A percentile compares a stretch with the other conserved stretches of the same genome.
These are phyloP conservation scores for Aurelia aurita complex sp. Pacific DNA, from an alignment of 30 jellyfish, hydroid and myxozoan species.

Conservation along the genomic window DNA sequence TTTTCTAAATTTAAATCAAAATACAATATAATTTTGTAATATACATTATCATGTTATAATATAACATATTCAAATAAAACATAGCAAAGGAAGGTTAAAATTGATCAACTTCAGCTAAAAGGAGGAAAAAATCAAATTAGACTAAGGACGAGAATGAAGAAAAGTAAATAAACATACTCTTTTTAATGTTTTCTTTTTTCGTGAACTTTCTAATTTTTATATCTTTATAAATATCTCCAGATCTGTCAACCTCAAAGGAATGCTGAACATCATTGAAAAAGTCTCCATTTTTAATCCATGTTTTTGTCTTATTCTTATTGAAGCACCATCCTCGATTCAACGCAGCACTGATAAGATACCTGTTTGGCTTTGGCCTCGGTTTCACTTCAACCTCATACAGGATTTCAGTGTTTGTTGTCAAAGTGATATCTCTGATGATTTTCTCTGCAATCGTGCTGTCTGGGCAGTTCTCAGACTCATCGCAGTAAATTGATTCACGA, in stretches of 20 bases:
- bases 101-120: too few species aligned
- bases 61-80: too few species aligned
- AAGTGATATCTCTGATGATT: slow-evolving; percentile 6
- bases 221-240: slow-evolving; percentile 22
- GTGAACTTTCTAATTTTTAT: slow-evolving; percentile 5
- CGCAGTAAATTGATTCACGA: slow-evolving; percentile 40
- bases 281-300: slow-evolving; percentile 41
- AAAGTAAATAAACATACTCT: neutral
- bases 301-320: neutral
- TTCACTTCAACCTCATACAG: slow-evolving; percentile 32
- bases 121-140: too few species aligned
- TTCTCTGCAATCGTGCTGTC: slow-evolving; percentile 26
- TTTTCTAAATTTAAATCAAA: too few species aligned
- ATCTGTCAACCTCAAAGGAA: slow-evolving; percentile 19
- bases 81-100: too few species aligned
- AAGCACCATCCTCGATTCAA: slow-evolving; percentile 53
- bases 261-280: slow-evolving; percentile 22
- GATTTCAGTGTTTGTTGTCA: slow-evolving; percentile 6
- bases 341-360: slow-evolving; percentile 29
- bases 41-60: too few species aligned
- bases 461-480: slow-evolving; percentile 27
- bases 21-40: too few species aligned
- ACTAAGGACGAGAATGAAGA: too few species aligned
- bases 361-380: slow-evolving; percentile 48
- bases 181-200: neutral